Percentiles rank a stretch among this genome's conserved stretches.
Conservation (phyloP, 2,797 vertebrate species). For the Huso huso region DNA sequence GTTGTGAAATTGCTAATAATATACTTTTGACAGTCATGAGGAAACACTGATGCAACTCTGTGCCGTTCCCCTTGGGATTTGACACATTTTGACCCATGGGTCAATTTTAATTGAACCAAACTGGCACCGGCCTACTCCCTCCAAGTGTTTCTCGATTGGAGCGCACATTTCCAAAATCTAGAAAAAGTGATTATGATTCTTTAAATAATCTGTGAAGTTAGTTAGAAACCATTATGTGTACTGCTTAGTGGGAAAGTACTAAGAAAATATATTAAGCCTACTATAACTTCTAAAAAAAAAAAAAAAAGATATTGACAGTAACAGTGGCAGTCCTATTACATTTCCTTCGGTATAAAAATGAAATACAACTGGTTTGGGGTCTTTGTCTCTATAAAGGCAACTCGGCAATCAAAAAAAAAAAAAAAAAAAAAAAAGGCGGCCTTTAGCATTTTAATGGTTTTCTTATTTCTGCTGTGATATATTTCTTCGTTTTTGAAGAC, state of each 20-base stretch:
- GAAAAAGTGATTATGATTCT: no score
- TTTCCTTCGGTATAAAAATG: neutral
- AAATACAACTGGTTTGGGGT: neutral
- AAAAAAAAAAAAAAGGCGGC: neutral
- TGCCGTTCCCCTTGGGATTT: no score
- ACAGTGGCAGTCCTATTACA: neutral
- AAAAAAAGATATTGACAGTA: neutral
- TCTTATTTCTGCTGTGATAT: neutral
- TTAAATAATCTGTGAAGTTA: no score
- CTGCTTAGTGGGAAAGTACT: neutral
- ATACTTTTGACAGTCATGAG: no score
- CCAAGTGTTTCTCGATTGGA: no score
- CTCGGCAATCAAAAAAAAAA: neutral
- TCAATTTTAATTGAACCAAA: no score
- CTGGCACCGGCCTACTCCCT: no score
- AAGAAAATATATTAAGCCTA: conserved; percentile 1
- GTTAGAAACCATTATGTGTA: neutral
- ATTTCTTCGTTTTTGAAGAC: neutral
- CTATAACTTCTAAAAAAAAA: neutral
- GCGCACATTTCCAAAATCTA: no score
- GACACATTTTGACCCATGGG: no score
- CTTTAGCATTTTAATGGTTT: neutral
- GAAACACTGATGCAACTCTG: no score
- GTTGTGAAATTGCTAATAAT: no score
- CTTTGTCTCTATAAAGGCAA: neutral